Base-by-base conservation (phyloP, 1,140 invertebrate genomes). In the Ceratosolen fusciceps region DNA sequence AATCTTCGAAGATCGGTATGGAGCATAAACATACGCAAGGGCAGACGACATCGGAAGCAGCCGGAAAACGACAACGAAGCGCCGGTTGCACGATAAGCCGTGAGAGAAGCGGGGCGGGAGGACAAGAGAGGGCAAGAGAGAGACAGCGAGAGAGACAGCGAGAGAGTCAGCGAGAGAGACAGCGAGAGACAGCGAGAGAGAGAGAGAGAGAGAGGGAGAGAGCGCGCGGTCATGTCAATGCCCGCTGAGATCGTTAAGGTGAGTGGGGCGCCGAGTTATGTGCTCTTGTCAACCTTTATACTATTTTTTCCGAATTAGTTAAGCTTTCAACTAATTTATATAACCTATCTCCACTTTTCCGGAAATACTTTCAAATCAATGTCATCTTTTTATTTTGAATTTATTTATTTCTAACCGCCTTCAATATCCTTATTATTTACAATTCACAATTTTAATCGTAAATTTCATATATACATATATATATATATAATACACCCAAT, bases 1-100 rank as follows among this genome's bases (percentile, higher is more conserved):
- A 90, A 90, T 81, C 81, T 90, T 60, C 86, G 89, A 79, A 90
- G 89, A 90, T 87, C 83, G 82, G 82, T 82, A 39, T 90, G 89
- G 89, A 90, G 86, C 85, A 90, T 90, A 81, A 85, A 90, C 83
- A 90, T 90, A 82, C 86, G 89, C n/a, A 90, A 90, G 77, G 89
- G 89, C 83, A 89, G 89, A 87, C 87, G 89, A 37, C 65, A 58
- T 24, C 77, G 73, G 73, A 75, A 80, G 39, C 65, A 31, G 43
- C 60, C 78, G 72, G 71, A 74, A 79, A 60, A 72, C 80, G 78
- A 79, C 56, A 72, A 67, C 54, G 47, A 67, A 43, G n/a, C 21
- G 49, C 39, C 31, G 29, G 49, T 37, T 37, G 31, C 14, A 31
- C 4, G 16, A 43, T 52, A 47, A 83, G 77, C 67, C 65, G 68